A percentile compares a stretch with the other conserved stretches of the same genome.
These are phyloP conservation scores for Deladenus siricidicola DNA, from an alignment of 2,888 invertebrate species.

Conservation along the genomic window DNA sequence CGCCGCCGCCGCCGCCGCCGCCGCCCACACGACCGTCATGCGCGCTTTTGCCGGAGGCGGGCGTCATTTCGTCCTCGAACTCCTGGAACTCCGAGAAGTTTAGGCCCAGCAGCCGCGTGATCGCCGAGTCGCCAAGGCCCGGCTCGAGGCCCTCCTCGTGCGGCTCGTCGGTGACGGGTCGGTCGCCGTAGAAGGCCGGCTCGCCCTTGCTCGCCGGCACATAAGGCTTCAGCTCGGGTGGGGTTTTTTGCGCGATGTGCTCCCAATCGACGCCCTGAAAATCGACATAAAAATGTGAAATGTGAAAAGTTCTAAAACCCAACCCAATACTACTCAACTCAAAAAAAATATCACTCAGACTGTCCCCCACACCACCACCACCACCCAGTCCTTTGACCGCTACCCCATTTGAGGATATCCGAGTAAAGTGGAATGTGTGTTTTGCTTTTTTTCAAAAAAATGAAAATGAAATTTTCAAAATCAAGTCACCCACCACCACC, in stretches of 20 bases:
- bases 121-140: slow-evolving; percentile 74
- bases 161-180: slow-evolving; percentile 52
- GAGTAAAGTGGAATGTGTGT: too few relatives aligned
- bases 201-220: slow-evolving; percentile 68
- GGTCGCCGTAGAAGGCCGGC: slow-evolving; percentile 65
- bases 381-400: too few relatives aligned
- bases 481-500: too few relatives aligned
- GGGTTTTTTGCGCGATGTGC: slow-evolving; percentile 11
- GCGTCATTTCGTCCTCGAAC: neutral
- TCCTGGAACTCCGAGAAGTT: neutral
- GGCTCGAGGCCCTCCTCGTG: slow-evolving; percentile 67
- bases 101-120: slow-evolving; percentile 69
- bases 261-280: slow-evolving; percentile 27
- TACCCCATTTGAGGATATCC: too few relatives aligned
- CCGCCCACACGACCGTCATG: neutral
- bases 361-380: too few relatives aligned
- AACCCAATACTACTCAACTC: too few relatives aligned
- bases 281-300: neutral
- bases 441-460: too few relatives aligned
- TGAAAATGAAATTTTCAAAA: too few relatives aligned
- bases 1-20: neutral
- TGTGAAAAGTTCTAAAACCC: too few relatives aligned
- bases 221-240: slow-evolving; percentile 61
- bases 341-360: too few relatives aligned
- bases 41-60: neutral